These are phyloP conservation scores for Dryococelus australis DNA, from an alignment of 2,888 invertebrate species.

Conservation along the genomic window DNA sequence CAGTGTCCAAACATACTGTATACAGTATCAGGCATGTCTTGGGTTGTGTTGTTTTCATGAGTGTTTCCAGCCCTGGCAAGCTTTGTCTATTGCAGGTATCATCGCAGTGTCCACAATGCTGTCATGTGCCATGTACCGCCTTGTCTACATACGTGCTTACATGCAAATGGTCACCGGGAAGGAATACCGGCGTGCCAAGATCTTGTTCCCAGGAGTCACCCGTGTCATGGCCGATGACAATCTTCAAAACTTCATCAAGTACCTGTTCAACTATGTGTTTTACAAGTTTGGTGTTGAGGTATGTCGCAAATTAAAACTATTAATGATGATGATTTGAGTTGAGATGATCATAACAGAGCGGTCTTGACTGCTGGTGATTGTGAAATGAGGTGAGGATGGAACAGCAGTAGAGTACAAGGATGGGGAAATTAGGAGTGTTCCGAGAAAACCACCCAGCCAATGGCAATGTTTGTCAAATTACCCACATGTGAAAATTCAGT, in stretches of 20 bases:
- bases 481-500: too few relatives aligned
- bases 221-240: background rate
- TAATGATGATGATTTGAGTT: too few relatives aligned
- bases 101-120: background rate
- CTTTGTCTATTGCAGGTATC: background rate
- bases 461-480: too few relatives aligned
- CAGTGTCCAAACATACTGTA: too few relatives aligned
- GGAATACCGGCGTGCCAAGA: background rate
- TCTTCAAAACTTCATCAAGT: background rate
- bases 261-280: background rate
- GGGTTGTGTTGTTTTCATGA: too few relatives aligned
- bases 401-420: too few relatives aligned
- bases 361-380: too few relatives aligned
- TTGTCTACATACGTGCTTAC: background rate
- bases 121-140: background rate
- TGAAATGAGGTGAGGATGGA: too few relatives aligned
- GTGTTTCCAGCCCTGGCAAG: background rate
- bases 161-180: background rate
- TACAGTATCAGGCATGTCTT: too few relatives aligned
- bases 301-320: background rate
- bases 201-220: background rate
- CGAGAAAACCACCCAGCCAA: too few relatives aligned
- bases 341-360: too few relatives aligned
- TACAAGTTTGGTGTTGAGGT: slow-evolving; percentile 16
- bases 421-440: too few relatives aligned